Conservation (phyloP, 2,113 vertebrate species). For the Cygnus buccinator region DNA sequence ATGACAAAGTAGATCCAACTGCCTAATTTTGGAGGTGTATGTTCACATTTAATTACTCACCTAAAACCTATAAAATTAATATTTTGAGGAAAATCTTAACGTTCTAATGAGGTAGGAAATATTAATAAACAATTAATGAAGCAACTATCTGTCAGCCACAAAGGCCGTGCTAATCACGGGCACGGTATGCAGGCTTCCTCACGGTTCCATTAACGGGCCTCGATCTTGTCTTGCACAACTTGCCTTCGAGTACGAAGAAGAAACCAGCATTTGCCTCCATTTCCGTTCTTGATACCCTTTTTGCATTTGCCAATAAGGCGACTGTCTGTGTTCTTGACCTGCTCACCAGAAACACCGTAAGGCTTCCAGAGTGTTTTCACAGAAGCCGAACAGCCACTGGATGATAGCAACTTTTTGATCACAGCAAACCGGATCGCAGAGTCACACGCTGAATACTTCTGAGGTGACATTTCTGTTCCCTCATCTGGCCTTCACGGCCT, state of each 20-base stretch:
- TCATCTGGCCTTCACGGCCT: not conserved
- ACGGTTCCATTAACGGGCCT: not conserved
- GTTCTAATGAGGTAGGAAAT: not conserved
- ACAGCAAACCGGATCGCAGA: not conserved
- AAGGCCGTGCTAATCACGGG: not conserved
- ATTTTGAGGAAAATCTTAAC: not conserved
- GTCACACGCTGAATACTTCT: not conserved
- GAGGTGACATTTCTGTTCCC: not conserved
- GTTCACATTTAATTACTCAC: not conserved
- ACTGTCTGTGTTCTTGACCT: not conserved
- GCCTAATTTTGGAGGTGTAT: not conserved
- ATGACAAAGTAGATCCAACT: not conserved
- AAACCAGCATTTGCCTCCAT: not conserved
- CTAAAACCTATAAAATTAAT: not conserved
- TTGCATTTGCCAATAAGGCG: not conserved
- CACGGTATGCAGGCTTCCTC: not conserved
- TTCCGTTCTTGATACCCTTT: not conserved
- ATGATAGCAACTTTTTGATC: not conserved
- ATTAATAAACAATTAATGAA: conserved; percentile 40
- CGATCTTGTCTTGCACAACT: not conserved
- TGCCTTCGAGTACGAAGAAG: not conserved
- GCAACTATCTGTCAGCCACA: not conserved
- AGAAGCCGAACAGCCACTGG: not conserved
- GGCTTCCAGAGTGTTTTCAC: not conserved
- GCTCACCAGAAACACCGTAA: not conserved